Conservation (phyloP, 2,113 vertebrate species). For the Atrichornis clamosus region DNA sequence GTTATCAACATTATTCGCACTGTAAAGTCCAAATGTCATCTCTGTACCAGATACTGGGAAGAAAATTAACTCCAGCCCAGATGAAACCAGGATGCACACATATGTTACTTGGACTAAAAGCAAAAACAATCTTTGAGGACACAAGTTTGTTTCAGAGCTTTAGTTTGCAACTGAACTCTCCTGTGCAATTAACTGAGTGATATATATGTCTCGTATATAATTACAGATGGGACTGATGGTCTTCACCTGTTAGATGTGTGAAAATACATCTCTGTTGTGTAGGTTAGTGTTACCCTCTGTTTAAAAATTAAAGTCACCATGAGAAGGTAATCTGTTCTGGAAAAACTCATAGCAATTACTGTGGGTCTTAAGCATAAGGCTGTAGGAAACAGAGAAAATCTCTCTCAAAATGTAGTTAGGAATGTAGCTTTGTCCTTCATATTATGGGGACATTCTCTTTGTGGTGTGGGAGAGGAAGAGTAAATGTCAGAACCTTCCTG, state of each 20-base stretch:
- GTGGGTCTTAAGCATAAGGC: not conserved
- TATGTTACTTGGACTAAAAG: not conserved
- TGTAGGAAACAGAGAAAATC: not conserved
- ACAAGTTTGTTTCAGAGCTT: not conserved
- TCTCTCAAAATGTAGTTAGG: not conserved
- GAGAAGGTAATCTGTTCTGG: not conserved
- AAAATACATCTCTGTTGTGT: not conserved
- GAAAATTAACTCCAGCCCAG: not conserved
- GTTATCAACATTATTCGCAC: not conserved
- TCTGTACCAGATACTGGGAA: not conserved
- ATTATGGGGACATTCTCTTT: not conserved
- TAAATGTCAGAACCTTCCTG: not conserved
- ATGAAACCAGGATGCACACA: not conserved
- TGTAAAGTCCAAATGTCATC: not conserved
- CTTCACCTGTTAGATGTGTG: not conserved
- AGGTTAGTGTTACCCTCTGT: not conserved
- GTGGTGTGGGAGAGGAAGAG: not conserved
- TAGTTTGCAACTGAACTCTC: not conserved
- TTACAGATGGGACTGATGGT: not conserved
- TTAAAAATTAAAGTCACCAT: not conserved
- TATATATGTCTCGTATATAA: not conserved
- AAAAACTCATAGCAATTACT: not conserved
- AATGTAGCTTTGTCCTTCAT: not conserved
- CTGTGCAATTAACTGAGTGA: not conserved
- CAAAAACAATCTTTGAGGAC: not conserved